A percentile compares a stretch with the other conserved stretches of the same genome.
Evolutionary conservation across 23 tunicate genomes (phyloP).

Genomic region (Diplosoma virens): DNA sequence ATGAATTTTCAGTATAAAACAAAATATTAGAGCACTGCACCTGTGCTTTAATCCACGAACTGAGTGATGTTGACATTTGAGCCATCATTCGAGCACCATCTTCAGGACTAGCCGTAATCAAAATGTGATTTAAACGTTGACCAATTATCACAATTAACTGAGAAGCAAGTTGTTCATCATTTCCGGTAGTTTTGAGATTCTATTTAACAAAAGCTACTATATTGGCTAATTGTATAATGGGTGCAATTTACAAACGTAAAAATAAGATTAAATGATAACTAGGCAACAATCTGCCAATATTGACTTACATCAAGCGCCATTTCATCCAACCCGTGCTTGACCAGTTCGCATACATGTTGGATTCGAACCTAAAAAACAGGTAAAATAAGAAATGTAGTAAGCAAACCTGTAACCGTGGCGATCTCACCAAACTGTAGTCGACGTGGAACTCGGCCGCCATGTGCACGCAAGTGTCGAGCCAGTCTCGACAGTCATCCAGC

Average conservation of each 20-base stretch:
- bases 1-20: too few species aligned
- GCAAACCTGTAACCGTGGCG: not conserved
- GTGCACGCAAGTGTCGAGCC: conserved; percentile 64
- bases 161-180: conserved; percentile 42
- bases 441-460: conserved; percentile 54
- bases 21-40: too few species aligned
- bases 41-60: conserved; percentile 48
- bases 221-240: too few species aligned
- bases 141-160: conserved; percentile 40
- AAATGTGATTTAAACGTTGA: conserved; percentile 33
- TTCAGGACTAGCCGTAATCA: conserved; percentile 36
- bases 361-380: conserved; percentile 35
- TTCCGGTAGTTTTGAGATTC: conserved; percentile 10
- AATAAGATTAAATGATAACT: not conserved
- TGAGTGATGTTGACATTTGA: conserved; percentile 43
- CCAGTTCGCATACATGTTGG: conserved; percentile 38
- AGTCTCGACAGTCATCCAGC: conserved; percentile 10
- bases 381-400: too few species aligned
- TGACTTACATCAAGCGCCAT: conserved; percentile 27
- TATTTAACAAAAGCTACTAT: too few species aligned
- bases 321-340: conserved; percentile 45
- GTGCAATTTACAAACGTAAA: too few species aligned
- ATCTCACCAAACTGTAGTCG: conserved; percentile 8
- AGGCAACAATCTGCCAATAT: not conserved
- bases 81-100: conserved; percentile 35